These are phyloP conservation scores for Leptestheria dahalacensis DNA, from an alignment of 1,140 invertebrate genomes.

Conservation along the genomic window DNA sequence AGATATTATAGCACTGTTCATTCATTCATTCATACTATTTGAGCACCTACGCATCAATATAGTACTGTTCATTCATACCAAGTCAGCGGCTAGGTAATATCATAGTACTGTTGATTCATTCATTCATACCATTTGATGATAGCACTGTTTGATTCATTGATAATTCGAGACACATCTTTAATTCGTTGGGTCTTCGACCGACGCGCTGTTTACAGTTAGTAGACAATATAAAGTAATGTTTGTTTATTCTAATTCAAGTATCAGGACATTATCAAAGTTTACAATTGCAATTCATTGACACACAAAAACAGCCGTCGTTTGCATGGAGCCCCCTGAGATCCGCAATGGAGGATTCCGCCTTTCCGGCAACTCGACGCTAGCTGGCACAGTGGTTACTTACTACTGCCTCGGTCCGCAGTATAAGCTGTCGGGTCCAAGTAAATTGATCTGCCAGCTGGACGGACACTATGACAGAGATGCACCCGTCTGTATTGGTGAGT, in stretches of 20 bases:
- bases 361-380: slow-evolving; percentile 41
- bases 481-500: slow-evolving; percentile 50
- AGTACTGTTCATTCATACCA: too few relatives aligned
- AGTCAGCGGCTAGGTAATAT: too few relatives aligned
- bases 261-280: background rate
- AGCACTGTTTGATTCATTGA: too few relatives aligned
- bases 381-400: slow-evolving; percentile 54
- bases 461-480: slow-evolving; percentile 62
- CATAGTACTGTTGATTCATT: too few relatives aligned
- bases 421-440: slow-evolving; percentile 46
- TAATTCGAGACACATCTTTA: too few relatives aligned
- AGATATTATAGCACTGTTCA: too few relatives aligned
- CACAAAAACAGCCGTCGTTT: slow-evolving; percentile 45
- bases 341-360: slow-evolving; percentile 49
- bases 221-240: too few relatives aligned
- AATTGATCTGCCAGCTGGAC: slow-evolving; percentile 51
- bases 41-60: too few relatives aligned
- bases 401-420: slow-evolving; percentile 49
- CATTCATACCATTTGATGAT: too few relatives aligned
- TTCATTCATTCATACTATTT: too few relatives aligned
- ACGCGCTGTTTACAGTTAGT: too few relatives aligned
- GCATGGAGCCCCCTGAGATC: slow-evolving; percentile 53
- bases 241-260: background rate
- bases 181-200: too few relatives aligned
- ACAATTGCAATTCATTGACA: background rate